These are phyloP conservation scores for Harmothoe impar DNA, from an alignment of 2,888 invertebrate species.

Conservation along the genomic window DNA sequence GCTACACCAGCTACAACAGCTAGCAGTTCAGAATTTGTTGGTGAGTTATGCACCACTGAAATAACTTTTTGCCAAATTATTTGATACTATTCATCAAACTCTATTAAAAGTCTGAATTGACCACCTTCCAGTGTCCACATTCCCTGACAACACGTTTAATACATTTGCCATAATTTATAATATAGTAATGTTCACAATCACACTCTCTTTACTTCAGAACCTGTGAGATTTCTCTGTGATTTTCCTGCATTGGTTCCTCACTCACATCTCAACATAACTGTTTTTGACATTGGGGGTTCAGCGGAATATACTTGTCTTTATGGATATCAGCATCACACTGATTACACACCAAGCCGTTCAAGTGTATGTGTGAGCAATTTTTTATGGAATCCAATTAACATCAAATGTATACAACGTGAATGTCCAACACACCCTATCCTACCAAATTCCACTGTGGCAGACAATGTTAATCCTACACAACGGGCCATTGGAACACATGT, in stretches of 20 bases:
- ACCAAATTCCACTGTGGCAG: background rate
- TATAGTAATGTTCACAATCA: background rate
- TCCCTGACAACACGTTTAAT: too few relatives aligned
- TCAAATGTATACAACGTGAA: background rate
- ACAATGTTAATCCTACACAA: background rate
- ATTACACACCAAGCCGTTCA: background rate
- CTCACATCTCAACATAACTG: background rate
- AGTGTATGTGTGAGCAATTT: background rate
- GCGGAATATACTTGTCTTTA: background rate
- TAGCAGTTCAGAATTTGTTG: too few relatives aligned
- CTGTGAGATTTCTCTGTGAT: background rate
- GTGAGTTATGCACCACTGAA: too few relatives aligned
- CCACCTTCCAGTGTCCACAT: too few relatives aligned
- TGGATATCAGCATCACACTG: background rate
- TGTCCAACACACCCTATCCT: background rate
- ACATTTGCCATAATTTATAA: too few relatives aligned
- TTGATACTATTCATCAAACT: too few relatives aligned
- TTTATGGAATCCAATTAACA: background rate
- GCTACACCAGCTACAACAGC: too few relatives aligned
- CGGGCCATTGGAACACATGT: background rate
- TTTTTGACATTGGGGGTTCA: background rate
- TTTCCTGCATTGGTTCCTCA: background rate
- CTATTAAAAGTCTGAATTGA: too few relatives aligned
- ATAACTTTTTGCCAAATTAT: too few relatives aligned
- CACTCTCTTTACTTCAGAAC: background rate